Evolutionary conservation across 2,797 vertebrate species (phyloP).

Genomic region (Amblyopsis hoosieri): DNA sequence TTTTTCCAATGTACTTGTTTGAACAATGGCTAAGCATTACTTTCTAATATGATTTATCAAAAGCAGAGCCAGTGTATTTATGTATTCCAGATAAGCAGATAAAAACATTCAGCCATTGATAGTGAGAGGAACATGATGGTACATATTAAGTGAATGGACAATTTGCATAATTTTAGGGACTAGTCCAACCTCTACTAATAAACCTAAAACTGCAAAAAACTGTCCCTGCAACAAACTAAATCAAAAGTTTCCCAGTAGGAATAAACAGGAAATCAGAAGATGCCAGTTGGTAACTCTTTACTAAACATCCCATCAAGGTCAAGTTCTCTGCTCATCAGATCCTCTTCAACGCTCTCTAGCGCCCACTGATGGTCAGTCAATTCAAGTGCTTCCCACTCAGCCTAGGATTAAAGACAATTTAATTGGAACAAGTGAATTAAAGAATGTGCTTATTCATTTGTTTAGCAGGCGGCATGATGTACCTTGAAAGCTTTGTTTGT

Average conservation of each 20-base stretch:
- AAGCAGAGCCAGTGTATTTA: slow-evolving; percentile 42
- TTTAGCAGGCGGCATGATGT: slow-evolving; percentile 8
- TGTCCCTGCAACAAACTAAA: slow-evolving; percentile 45
- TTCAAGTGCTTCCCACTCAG: slow-evolving; percentile 97
- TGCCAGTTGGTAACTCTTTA: slow-evolving; percentile 93
- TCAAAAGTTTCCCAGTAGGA: slow-evolving; percentile 36
- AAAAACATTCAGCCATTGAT: slow-evolving; percentile 28
- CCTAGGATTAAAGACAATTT: slow-evolving; percentile 74
- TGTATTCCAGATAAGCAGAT: slow-evolving; percentile 31
- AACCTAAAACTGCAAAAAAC: slow-evolving; percentile 38
- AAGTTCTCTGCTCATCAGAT: slow-evolving; percentile 95
- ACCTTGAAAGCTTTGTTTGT: slow-evolving; percentile 99
- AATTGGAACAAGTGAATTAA: slow-evolving; percentile 20
- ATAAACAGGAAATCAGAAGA: slow-evolving; percentile 82
- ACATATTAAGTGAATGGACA: slow-evolving; percentile 56
- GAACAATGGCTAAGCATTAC: slow-evolving; percentile 38
- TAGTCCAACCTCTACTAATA: slow-evolving; percentile 40
- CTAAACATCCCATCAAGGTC: slow-evolving; percentile 98
- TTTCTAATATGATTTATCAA: slow-evolving; percentile 31
- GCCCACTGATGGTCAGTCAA: slow-evolving; percentile 98
- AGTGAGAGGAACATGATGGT: slow-evolving; percentile 40
- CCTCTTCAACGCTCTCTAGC: slow-evolving; percentile 94
- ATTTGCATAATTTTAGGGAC: slow-evolving; percentile 64
- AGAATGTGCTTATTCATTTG: neutral
- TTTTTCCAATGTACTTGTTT: slow-evolving; percentile 15